A percentile compares a stretch with the other conserved stretches of the same genome.
Conservation (phyloP, 2,888 invertebrate genomes). For the Allygus modestus region DNA sequence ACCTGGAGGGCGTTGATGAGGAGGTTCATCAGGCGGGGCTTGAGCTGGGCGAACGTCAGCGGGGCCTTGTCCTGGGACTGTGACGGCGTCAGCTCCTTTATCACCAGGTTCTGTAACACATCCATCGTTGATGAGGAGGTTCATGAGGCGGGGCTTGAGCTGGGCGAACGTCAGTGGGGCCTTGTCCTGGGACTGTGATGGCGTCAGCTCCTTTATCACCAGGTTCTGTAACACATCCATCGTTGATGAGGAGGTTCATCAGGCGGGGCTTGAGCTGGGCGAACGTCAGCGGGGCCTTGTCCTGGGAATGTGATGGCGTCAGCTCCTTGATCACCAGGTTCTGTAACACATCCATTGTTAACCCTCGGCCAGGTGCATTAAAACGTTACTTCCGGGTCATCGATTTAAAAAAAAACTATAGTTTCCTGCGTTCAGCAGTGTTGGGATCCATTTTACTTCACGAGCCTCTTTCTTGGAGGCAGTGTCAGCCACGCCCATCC, state of each 20-base stretch:
- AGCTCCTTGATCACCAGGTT: constrained; percentile 74
- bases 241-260: constrained; percentile 89
- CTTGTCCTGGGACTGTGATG: constrained; percentile 69
- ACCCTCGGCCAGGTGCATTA: too few species aligned
- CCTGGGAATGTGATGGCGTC: constrained; percentile 66
- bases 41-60: constrained; percentile 82
- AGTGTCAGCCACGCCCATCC: too few species aligned
- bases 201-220: constrained; percentile 73
- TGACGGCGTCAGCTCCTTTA: constrained; percentile 72
- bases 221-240: constrained; percentile 72
- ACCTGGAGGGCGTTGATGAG: constrained; percentile 90
- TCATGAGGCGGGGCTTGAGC: constrained; percentile 86
- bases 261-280: constrained; percentile 85
- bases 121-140: constrained; percentile 85
- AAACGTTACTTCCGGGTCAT: too few species aligned
- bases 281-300: constrained; percentile 77
- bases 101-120: constrained; percentile 72
- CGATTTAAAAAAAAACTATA: too few species aligned
- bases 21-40: constrained; percentile 87
- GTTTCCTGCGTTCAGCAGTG: too few species aligned
- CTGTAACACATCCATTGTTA: constrained; percentile 76
- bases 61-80: constrained; percentile 71
- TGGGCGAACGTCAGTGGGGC: constrained; percentile 80
- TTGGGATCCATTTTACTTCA: too few species aligned
- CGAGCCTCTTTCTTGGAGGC: too few species aligned